Evolutionary conservation across 2,888 invertebrate genomes (phyloP).

Genomic region (Sesia bembeciformis): DNA sequence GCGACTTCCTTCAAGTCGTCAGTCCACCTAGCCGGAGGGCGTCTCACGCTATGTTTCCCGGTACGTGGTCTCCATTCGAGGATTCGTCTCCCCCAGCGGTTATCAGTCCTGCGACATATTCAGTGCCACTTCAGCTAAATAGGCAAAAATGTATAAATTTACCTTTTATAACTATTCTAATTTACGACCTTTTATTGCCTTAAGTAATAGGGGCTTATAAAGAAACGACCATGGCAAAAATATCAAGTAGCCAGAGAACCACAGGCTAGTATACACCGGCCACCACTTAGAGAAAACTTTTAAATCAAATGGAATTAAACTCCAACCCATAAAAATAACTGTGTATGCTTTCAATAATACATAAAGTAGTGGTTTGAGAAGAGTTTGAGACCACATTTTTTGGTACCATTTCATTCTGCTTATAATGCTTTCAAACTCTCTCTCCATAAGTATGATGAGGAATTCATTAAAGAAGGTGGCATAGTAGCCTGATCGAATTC

Average conservation of each 20-base stretch:
- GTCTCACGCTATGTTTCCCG: no score
- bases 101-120: no score
- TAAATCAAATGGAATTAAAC: conserved; percentile 82
- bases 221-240: conserved; percentile 79
- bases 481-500: conserved; percentile 95
- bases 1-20: no score
- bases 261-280: conserved; percentile 75
- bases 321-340: conserved; percentile 88
- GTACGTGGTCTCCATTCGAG: no score
- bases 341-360: conserved; percentile 81
- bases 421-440: conserved; percentile 78
- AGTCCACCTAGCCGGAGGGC: no score
- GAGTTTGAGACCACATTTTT: conserved; percentile 44
- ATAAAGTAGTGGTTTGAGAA: conserved; percentile 63
- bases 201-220: conserved; percentile 57
- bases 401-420: conserved; percentile 63
- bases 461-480: conserved; percentile 94
- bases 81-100: no score
- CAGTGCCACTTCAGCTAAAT: no score
- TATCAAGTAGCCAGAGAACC: conserved; percentile 80
- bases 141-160: no score
- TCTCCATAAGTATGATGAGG: conserved; percentile 88
- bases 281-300: conserved; percentile 81
- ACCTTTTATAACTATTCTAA: no score
- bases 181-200: conserved; percentile 7